Percentiles rank a stretch among this genome's conserved stretches.
These are phyloP conservation scores for Pyrocoelia pectoralis DNA, from an alignment of 2,888 invertebrate species.

Conservation along the genomic window DNA sequence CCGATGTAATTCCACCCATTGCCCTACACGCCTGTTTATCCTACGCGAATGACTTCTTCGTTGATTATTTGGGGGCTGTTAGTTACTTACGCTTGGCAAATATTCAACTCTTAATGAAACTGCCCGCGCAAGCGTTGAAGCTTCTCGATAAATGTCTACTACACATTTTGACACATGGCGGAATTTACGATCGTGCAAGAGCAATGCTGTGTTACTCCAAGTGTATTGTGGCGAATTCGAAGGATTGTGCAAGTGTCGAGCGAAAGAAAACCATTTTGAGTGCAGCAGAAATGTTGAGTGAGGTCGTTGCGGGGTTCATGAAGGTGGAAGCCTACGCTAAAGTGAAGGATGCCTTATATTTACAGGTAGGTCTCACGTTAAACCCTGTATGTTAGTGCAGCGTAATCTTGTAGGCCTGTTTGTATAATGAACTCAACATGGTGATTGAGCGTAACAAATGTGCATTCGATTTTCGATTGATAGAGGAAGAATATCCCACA, in stretches of 20 bases:
- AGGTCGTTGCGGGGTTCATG: constrained; percentile 73
- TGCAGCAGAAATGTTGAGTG: constrained; percentile 69
- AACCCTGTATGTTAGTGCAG: constrained; percentile 20
- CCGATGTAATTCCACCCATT: constrained; percentile 65
- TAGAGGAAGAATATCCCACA: constrained; percentile 76
- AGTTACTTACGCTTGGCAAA: constrained; percentile 83
- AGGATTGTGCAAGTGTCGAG: constrained; percentile 58
- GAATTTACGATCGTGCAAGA: constrained; percentile 81
- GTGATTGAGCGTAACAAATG: constrained; percentile 79
- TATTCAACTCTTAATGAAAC: constrained; percentile 76
- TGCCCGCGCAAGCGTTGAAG: constrained; percentile 78
- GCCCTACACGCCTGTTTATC: constrained; percentile 76
- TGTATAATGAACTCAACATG: constrained; percentile 78
- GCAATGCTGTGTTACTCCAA: constrained; percentile 79
- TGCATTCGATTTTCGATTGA: constrained; percentile 80
- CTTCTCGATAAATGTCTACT: constrained; percentile 69
- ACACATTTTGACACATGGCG: constrained; percentile 80
- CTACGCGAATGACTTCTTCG: constrained; percentile 75
- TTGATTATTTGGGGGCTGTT: constrained; percentile 78
- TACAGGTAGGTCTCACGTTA: constrained; percentile 66
- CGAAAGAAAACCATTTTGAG: constrained; percentile 64
- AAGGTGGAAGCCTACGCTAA: constrained; percentile 80
- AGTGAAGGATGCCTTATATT: constrained; percentile 75
- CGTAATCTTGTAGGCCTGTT: constrained; percentile 64
- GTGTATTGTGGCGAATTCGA: constrained; percentile 76